Conservation (phyloP, 2,113 vertebrate species). For the Okapia johnstoni region DNA sequence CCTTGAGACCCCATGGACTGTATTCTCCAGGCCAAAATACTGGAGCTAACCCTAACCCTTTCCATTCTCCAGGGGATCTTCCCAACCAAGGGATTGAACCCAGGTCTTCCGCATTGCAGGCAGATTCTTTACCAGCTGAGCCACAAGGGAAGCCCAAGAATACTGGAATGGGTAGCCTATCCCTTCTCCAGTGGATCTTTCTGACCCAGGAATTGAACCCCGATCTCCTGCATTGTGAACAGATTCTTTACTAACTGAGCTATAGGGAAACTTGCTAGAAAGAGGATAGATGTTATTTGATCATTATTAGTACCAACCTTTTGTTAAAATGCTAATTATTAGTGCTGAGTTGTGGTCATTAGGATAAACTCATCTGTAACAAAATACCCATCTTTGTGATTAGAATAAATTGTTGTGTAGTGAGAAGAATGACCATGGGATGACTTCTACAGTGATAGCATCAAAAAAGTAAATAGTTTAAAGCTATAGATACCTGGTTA, state of each 20-base stretch:
- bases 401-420: slow-evolving; percentile 35
- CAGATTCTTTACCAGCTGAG: not conserved
- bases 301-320: not conserved
- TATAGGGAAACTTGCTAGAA: not conserved
- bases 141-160: not conserved
- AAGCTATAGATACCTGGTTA: slow-evolving; percentile 51
- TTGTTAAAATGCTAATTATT: slow-evolving; percentile 49
- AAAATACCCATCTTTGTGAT: slow-evolving; percentile 18
- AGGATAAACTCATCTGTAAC: not conserved
- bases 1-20: not conserved
- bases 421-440: not conserved
- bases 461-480: not conserved
- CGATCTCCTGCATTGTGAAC: not conserved
- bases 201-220: not conserved
- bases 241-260: not conserved
- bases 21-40: not conserved
- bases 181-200: not conserved
- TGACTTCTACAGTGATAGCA: not conserved
- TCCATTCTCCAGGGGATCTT: not conserved
- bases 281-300: not conserved
- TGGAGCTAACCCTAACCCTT: not conserved
- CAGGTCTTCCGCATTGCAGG: not conserved
- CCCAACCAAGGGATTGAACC: not conserved
- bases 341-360: not conserved
- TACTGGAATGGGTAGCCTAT: not conserved